Conservation (phyloP, 2,797 vertebrate species). For the Gila robusta region DNA sequence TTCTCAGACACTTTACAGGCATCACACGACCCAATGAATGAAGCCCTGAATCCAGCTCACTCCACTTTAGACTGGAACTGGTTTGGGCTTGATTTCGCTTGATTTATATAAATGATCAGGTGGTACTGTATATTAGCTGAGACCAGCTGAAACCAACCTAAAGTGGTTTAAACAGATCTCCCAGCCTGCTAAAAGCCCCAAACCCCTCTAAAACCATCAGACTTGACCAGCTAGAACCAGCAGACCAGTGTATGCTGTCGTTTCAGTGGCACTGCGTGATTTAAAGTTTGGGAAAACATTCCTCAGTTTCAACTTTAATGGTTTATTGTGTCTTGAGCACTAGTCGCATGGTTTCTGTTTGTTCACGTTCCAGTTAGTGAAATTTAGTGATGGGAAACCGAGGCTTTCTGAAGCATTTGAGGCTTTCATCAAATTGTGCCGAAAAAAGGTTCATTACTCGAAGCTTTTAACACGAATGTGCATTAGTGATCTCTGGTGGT, state of each 20-base stretch:
- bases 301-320: neutral
- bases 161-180: neutral
- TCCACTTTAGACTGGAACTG: neutral
- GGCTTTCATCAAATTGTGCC: too few relatives aligned
- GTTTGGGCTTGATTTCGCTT: neutral
- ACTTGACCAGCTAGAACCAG: neutral
- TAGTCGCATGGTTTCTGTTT: too few relatives aligned
- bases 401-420: too few relatives aligned
- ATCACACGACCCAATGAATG: neutral
- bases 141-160: neutral
- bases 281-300: neutral
- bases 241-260: neutral
- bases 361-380: conserved; percentile 18
- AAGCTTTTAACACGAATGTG: too few relatives aligned
- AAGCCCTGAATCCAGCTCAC: neutral
- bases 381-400: too few relatives aligned
- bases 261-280: neutral
- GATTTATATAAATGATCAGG: neutral
- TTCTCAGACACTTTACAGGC: neutral
- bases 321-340: neutral
- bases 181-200: neutral
- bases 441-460: too few relatives aligned
- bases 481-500: too few relatives aligned
- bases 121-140: neutral
- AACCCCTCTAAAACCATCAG: neutral